A percentile compares a stretch with the other conserved stretches of the same genome.
Evolutionary conservation across 2,888 invertebrate genomes (phyloP).

Genomic region (Fabriciana adippe): DNA sequence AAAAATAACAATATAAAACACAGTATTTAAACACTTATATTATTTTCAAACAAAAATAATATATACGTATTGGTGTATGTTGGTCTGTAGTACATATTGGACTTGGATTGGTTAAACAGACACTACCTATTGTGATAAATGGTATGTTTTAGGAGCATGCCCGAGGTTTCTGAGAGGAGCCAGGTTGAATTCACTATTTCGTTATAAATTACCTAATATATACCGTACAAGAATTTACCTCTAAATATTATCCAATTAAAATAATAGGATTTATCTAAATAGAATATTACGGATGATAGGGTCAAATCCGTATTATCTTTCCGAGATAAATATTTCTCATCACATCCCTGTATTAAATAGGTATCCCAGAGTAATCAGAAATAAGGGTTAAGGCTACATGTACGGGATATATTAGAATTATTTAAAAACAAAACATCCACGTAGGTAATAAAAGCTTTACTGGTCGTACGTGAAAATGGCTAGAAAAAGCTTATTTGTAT

Average conservation of each 20-base stretch:
- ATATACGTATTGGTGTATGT: too few relatives aligned
- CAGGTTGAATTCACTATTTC: too few relatives aligned
- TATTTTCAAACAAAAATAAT: too few relatives aligned
- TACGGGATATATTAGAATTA: conserved; percentile 11
- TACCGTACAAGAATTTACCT: neutral
- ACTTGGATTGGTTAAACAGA: too few relatives aligned
- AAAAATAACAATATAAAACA: too few relatives aligned
- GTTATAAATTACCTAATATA: neutral
- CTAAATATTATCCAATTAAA: neutral
- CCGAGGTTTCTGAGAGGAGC: too few relatives aligned
- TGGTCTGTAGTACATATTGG: too few relatives aligned
- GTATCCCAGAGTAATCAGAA: conserved; percentile 25
- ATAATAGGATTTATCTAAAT: conserved; percentile 12
- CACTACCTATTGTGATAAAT: too few relatives aligned
- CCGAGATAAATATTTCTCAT: conserved; percentile 25
- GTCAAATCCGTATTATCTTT: conserved; percentile 14
- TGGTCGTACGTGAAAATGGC: neutral
- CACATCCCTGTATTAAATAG: conserved; percentile 21
- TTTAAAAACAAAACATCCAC: conserved; percentile 6
- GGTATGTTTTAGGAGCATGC: too few relatives aligned
- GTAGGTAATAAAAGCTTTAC: neutral
- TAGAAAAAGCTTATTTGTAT: too few relatives aligned
- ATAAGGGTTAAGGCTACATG: conserved; percentile 10
- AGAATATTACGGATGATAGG: conserved; percentile 6
- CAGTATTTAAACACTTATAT: too few relatives aligned